These are phyloP conservation scores for Diarsia brunnea DNA, from an alignment of 2,888 invertebrate species.

Conservation along the genomic window DNA sequence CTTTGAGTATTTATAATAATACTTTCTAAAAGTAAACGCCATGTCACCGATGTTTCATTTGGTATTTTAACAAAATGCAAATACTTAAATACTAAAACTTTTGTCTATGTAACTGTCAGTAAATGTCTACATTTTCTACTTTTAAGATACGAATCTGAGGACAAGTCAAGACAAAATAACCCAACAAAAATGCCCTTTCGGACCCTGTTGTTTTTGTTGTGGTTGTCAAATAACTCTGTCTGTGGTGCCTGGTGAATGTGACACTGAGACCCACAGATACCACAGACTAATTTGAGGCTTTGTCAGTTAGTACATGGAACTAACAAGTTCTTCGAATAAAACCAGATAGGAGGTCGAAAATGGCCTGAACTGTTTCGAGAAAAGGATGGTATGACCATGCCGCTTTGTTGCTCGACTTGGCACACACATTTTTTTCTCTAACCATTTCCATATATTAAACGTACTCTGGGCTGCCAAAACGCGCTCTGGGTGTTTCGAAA, in stretches of 20 bases:
- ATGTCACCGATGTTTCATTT: slow-evolving; percentile 72
- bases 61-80: slow-evolving; percentile 26
- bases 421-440: no score
- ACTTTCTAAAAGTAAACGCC: slow-evolving; percentile 81
- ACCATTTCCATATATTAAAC: no score
- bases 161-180: slow-evolving; percentile 1
- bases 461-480: no score
- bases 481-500: no score
- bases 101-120: neutral
- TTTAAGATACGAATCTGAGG: neutral
- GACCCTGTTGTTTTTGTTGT: slow-evolving; percentile 2
- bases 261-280: neutral
- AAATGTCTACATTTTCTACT: slow-evolving; percentile 27
- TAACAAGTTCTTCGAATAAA: neutral
- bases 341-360: no score
- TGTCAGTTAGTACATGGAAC: neutral
- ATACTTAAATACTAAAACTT: slow-evolving; percentile 16
- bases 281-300: neutral
- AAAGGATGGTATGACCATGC: no score
- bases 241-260: no score
- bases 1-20: slow-evolving; percentile 85
- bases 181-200: neutral
- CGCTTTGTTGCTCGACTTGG: no score
- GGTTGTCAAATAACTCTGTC: slow-evolving; percentile 8
- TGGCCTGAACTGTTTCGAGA: no score